Evolutionary conservation across 2,888 invertebrate genomes (phyloP).

Genomic region (Eubasilissa splendida): DNA sequence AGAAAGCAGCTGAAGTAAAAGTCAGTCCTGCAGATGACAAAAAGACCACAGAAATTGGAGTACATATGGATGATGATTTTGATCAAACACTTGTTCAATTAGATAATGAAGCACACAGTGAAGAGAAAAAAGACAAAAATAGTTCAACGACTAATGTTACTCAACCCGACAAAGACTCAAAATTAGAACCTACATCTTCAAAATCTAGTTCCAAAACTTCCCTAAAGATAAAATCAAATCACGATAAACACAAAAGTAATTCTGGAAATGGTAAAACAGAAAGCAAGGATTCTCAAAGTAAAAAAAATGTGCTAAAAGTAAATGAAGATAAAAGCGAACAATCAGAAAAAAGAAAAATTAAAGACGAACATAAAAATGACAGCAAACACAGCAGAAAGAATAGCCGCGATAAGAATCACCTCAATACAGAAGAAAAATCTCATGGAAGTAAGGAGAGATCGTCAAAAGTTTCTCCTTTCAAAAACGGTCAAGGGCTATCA

Average conservation of each 20-base stretch:
- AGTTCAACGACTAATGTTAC: background rate
- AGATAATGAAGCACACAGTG: conserved; percentile 26
- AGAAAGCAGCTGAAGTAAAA: conserved; percentile 49
- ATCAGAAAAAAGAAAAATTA: conserved; percentile 9
- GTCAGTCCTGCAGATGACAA: background rate
- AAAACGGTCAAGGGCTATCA: no score
- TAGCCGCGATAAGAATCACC: background rate
- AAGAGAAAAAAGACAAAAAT: background rate
- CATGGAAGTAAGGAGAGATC: conserved; percentile 60
- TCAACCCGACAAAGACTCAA: background rate
- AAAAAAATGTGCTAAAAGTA: background rate
- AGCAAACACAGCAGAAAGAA: background rate
- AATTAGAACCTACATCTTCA: conserved; percentile 20
- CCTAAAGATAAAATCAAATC: background rate
- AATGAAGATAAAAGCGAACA: background rate
- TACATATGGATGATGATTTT: conserved; percentile 81
- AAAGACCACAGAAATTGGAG: conserved; percentile 65
- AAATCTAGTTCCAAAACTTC: background rate
- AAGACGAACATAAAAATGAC: background rate
- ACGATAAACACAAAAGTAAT: background rate
- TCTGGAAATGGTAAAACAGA: conserved; percentile 20
- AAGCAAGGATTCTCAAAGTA: conserved; percentile 24
- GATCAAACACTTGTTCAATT: conserved; percentile 74
- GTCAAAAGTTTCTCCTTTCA: background rate
- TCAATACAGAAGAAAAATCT: conserved; percentile 57